Evolutionary conservation across 2,113 vertebrate genomes (phyloP).

Genomic region (Penelope pileata): DNA sequence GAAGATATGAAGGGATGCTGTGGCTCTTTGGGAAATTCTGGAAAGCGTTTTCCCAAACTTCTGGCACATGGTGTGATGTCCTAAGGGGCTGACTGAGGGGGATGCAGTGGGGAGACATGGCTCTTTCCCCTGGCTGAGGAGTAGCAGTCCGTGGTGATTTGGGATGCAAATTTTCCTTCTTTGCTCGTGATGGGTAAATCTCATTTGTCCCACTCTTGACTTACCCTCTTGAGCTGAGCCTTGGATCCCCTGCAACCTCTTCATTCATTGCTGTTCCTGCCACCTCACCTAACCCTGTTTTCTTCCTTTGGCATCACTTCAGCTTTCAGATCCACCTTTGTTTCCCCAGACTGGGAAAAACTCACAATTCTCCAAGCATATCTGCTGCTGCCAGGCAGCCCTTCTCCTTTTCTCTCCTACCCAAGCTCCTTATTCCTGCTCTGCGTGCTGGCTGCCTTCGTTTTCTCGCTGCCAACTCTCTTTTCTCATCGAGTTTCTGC

Average conservation of each 20-base stretch:
- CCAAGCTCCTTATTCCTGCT: slow-evolving; percentile 41
- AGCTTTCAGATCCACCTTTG: neutral
- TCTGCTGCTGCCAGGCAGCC: neutral
- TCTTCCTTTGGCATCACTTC: slow-evolving; percentile 25
- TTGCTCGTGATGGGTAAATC: neutral
- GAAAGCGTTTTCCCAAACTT: neutral
- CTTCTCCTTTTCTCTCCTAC: slow-evolving; percentile 2
- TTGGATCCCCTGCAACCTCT: neutral
- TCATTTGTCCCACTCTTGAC: neutral
- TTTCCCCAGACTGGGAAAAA: neutral
- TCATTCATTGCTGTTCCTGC: neutral
- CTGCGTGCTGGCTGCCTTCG: slow-evolving; percentile 27
- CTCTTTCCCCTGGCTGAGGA: neutral
- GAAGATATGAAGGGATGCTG: neutral
- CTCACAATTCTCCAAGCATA: slow-evolving; percentile 21
- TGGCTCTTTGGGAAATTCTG: neutral
- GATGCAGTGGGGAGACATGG: neutral
- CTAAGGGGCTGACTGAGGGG: neutral
- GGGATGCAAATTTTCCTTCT: neutral
- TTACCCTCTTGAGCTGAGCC: neutral
- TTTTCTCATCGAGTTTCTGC: slow-evolving; percentile 34
- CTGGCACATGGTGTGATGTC: neutral
- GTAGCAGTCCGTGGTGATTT: fast-evolving
- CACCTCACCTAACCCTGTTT: neutral
- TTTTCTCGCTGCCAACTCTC: slow-evolving; percentile 25